Base-by-base conservation (phyloP, 2,797 vertebrate species). In the Argyrosomus regius region DNA sequence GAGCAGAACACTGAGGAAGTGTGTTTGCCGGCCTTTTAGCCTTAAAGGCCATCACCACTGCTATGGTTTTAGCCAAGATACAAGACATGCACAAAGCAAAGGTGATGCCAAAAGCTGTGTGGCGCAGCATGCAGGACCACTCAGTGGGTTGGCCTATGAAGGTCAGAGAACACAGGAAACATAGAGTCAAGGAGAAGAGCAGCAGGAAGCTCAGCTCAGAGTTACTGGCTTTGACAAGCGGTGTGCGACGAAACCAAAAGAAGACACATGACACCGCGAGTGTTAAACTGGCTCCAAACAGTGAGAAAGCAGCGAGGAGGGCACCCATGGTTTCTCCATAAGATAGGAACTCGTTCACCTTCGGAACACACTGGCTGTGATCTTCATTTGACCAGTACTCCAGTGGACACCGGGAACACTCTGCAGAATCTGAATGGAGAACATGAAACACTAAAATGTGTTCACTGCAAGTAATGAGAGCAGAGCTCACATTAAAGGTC, bases 71-170 rank as follows among this genome's bases (percentile, higher is more conserved):
- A 12, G 92, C 93, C 63, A 95, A 81, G 63, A 95, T 84, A 80
- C 95, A 95, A 26, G 94, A 95, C 48, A 95, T 93, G 63, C 93
- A 95, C 65, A 95, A 78, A 16, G 90, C 93, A 81, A 95, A 95
- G 12, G 93, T 92, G 75, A 94, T 87, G 12, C 93, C 91, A 9
- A 94, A 95, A 0, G 85, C 88, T 18, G 91, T 92, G 77, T 95
- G 93, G 1, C 94, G 87, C 62, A 95, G 84, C 93, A 92, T 94
- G 82, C 94, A 95, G 75, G 94, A 95, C 93, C 92, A 95, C 22
- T 86, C 69, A 69, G 93, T 69, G 20, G 94, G 94, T 12, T 8
- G 85, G 12, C 93, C 92, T 0, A 94, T 94, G 79, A 95, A 95
- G 41, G 93, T 91, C 58, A 94, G 78, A 74, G 94, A 93, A 59